phyloP scores from a whole-genome alignment of 2,888 invertebrate genomes.

The Lottia scabra region DNA sequence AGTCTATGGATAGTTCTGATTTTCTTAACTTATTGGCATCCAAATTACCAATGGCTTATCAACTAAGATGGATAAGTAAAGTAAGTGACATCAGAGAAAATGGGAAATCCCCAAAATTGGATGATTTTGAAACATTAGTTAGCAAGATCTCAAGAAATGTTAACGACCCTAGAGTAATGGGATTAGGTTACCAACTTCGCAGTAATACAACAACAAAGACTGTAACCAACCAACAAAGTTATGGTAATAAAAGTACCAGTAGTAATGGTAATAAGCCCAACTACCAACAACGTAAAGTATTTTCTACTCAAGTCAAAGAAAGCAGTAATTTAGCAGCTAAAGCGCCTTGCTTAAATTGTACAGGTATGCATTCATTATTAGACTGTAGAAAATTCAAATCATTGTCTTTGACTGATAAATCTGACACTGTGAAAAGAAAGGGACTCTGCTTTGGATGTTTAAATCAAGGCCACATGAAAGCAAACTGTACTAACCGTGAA shows the following conservation, averaged over 20 bases:
- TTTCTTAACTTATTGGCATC: neutral
- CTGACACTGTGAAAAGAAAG: neutral
- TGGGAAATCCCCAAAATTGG: neutral
- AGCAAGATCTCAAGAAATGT: neutral
- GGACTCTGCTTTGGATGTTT: neutral
- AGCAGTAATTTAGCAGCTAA: neutral
- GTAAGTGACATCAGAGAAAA: neutral
- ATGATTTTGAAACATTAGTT: neutral
- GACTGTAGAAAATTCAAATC: neutral
- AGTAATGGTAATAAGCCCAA: neutral
- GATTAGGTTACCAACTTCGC: neutral
- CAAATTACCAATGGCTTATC: neutral
- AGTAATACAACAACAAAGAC: neutral
- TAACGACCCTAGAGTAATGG: neutral
- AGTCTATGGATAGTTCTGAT: neutral
- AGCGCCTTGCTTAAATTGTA: neutral
- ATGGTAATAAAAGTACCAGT: neutral
- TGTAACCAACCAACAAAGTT: no score
- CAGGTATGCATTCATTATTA: neutral
- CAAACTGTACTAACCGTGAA: neutral
- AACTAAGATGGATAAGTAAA: neutral
- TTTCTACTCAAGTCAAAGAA: neutral
- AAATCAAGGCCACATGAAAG: neutral
- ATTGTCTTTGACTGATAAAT: neutral
- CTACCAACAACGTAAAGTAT: neutral